Evolutionary conservation across 2,888 invertebrate species (phyloP).

Genomic region (Luffia ferchaultella): DNA sequence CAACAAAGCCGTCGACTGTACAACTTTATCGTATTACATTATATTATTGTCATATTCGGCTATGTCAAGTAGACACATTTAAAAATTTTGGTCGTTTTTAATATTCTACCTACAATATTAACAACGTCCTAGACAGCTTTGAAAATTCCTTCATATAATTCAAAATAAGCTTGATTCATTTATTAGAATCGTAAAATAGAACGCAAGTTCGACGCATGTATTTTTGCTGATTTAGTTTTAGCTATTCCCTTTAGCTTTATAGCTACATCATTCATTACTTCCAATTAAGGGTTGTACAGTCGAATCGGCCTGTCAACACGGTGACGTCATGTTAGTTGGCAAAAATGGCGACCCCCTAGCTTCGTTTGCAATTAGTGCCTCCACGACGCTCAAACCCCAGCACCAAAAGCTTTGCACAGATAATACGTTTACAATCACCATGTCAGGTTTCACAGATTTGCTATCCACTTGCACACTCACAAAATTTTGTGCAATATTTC

Average conservation of each 20-base stretch:
- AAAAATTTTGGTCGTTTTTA: too few species aligned
- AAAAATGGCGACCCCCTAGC: conserved; percentile 59
- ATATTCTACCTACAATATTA: too few species aligned
- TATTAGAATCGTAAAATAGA: too few species aligned
- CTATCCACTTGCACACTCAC: background rate
- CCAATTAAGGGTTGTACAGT: conserved; percentile 47
- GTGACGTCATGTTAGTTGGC: conserved; percentile 38
- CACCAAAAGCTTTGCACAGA: conserved; percentile 52
- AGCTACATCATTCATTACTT: too few species aligned
- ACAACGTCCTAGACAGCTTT: too few species aligned
- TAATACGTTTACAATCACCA: conserved; percentile 38
- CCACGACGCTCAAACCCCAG: conserved; percentile 34
- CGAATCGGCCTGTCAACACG: conserved; percentile 19
- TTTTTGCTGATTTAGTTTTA: too few species aligned
- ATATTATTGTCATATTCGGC: too few species aligned
- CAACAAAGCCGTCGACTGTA: conserved; percentile 39
- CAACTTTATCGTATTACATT: conserved; percentile 24
- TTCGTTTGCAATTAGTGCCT: conserved; percentile 28
- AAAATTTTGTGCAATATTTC: background rate
- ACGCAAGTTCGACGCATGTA: too few species aligned
- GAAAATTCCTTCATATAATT: too few species aligned
- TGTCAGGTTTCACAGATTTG: background rate
- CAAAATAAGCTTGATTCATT: too few species aligned
- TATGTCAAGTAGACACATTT: too few species aligned
- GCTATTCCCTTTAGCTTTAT: too few species aligned